These are phyloP conservation scores for Mesoclemmys tuberculata DNA, from an alignment of 2,113 vertebrate genomes.

Conservation along the genomic window DNA sequence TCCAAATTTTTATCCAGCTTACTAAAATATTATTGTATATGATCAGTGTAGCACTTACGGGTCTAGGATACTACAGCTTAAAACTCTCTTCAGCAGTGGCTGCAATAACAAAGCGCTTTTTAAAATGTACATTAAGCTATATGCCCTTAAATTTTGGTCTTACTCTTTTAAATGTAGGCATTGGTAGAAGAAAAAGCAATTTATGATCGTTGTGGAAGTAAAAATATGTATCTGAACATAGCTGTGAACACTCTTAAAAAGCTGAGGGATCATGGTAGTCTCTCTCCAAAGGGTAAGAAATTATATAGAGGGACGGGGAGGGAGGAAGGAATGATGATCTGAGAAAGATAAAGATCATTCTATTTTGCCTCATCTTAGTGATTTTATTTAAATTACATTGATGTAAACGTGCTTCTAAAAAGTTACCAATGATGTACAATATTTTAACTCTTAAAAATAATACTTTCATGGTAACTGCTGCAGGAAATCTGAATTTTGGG, in stretches of 20 bases:
- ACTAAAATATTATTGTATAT: not conserved
- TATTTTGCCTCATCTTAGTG: not conserved
- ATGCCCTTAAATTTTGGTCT: not conserved
- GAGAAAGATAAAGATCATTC: not conserved
- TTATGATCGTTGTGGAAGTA: conserved; percentile 83
- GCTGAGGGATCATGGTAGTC: conserved; percentile 77
- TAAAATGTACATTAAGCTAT: not conserved
- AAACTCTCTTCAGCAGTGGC: not conserved
- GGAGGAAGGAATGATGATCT: not conserved
- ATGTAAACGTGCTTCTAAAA: not conserved
- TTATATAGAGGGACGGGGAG: not conserved
- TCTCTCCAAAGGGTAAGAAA: conserved; percentile 71
- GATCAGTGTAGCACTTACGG: not conserved
- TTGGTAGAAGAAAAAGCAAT: conserved; percentile 82
- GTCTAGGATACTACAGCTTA: not conserved
- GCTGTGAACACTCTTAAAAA: conserved; percentile 85
- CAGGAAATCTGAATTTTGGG: not conserved
- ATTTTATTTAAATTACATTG: not conserved
- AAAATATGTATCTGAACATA: conserved; percentile 85
- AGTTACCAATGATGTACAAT: not conserved
- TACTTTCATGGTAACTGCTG: not conserved
- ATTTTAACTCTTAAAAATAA: not conserved
- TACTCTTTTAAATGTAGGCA: conserved; percentile 71
- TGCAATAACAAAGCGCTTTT: not conserved
- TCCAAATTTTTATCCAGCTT: not conserved